Conservation (phyloP, 2,797 vertebrate species). For the Falco rusticolus region DNA sequence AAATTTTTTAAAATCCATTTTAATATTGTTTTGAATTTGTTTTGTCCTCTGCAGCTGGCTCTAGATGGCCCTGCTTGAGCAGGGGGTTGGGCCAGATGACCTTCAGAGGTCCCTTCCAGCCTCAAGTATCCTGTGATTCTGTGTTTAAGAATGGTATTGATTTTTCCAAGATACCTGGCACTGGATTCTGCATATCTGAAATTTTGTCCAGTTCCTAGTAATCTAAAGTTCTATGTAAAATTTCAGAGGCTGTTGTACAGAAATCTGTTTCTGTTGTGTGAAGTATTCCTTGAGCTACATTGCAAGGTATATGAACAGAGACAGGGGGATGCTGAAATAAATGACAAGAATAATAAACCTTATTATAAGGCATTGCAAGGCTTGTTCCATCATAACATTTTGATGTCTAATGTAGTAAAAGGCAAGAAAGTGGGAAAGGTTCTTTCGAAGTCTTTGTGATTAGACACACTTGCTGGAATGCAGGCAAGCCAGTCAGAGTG, state of each 20-base stretch:
- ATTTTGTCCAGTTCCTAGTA: background rate
- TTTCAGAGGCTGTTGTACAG: background rate
- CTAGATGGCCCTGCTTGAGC: background rate
- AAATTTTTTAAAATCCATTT: background rate
- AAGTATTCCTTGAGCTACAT: background rate
- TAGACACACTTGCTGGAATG: background rate
- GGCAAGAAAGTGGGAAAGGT: background rate
- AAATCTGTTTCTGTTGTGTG: background rate
- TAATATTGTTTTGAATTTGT: background rate
- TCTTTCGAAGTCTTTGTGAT: background rate
- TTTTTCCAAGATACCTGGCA: background rate
- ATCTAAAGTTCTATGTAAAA: background rate
- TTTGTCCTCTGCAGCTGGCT: background rate
- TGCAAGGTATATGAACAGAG: background rate
- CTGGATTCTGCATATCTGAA: background rate
- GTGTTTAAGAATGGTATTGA: background rate
- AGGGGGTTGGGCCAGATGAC: background rate
- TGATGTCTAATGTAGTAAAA: background rate
- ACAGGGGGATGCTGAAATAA: background rate
- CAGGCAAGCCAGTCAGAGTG: background rate
- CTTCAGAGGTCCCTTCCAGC: background rate
- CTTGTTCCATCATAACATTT: background rate
- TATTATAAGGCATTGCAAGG: background rate
- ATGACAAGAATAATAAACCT: background rate
- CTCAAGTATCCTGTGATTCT: background rate